phyloP scores from a whole-genome alignment of 2,888 invertebrate species.

The Ennomos quercinarius region DNA sequence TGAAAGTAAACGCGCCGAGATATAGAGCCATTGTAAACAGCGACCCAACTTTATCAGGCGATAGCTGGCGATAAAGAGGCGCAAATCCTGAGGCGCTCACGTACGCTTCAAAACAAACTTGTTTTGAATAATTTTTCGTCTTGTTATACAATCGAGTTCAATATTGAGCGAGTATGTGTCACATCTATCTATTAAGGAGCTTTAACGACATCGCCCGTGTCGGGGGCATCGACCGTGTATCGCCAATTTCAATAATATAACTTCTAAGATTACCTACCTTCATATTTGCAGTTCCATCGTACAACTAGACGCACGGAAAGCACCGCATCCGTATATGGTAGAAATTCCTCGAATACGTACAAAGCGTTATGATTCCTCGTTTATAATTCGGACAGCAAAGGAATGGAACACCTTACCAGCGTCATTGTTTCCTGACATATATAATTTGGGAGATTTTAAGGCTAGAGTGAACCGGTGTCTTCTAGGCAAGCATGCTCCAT shows the following conservation, averaged over 20 bases:
- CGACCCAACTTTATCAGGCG: conserved; percentile 59
- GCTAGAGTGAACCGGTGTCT: too few species aligned
- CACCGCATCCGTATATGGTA: too few species aligned
- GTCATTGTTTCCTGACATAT: too few species aligned
- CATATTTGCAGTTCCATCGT: too few species aligned
- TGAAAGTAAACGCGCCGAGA: conserved; percentile 40
- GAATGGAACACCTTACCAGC: too few species aligned
- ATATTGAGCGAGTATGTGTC: conserved; percentile 6
- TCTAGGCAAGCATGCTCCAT: too few species aligned
- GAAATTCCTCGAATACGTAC: too few species aligned
- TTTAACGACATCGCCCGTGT: conserved; percentile 2
- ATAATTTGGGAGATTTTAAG: too few species aligned
- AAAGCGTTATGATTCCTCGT: too few species aligned
- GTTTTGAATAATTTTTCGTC: neutral
- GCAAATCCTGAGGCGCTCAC: conserved; percentile 3
- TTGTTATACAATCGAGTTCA: conserved; percentile 1
- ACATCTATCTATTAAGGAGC: neutral
- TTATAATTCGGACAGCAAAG: too few species aligned
- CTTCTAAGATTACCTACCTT: conserved; percentile 7
- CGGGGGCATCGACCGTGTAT: conserved; percentile 29
- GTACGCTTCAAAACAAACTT: conserved; percentile 5
- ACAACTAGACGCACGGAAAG: too few species aligned
- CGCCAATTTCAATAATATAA: conserved; percentile 21
- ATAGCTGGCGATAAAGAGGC: conserved; percentile 40
- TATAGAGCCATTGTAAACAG: conserved; percentile 55